A percentile compares a stretch with the other conserved stretches of the same genome.
Conservation (phyloP, 2,113 vertebrate species). For the Boleophthalmus pectinirostris region DNA sequence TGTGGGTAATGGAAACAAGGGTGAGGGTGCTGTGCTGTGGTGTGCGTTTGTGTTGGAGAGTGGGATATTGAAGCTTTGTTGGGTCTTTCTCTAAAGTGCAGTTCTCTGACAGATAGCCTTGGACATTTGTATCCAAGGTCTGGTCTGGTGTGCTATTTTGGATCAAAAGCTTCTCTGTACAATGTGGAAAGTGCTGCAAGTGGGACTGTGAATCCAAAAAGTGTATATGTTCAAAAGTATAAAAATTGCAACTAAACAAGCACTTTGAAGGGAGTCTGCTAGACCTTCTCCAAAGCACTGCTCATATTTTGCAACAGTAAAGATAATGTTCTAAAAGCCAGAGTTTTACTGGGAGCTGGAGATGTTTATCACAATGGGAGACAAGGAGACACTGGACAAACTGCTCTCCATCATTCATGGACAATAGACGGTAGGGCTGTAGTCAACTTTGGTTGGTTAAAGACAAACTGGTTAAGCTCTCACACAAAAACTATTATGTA, state of each 20-base stretch:
- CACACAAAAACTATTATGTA: too few species aligned
- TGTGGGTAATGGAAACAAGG: conserved; percentile 43
- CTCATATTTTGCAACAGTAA: not conserved
- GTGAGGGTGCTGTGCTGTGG: conserved; percentile 21
- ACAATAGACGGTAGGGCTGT: too few species aligned
- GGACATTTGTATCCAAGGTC: not conserved
- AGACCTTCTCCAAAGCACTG: not conserved
- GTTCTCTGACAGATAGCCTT: conserved; percentile 44
- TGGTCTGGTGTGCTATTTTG: conserved; percentile 3
- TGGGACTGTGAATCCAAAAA: not conserved
- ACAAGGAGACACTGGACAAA: too few species aligned
- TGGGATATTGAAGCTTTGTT: conserved; percentile 24
- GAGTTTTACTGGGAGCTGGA: not conserved
- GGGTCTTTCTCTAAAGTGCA: conserved; percentile 17
- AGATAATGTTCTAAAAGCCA: not conserved
- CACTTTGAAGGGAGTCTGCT: not conserved
- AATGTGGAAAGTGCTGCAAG: not conserved
- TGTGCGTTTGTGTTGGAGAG: conserved; percentile 25
- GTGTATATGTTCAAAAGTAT: not conserved
- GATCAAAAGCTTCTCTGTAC: conserved; percentile 14
- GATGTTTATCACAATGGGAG: not conserved
- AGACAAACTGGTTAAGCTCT: too few species aligned
- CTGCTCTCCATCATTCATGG: too few species aligned
- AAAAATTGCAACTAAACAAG: not conserved
- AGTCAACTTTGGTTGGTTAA: too few species aligned